Base-by-base conservation (phyloP, 2,113 vertebrate genomes). In the Xyrauchen texanus region DNA sequence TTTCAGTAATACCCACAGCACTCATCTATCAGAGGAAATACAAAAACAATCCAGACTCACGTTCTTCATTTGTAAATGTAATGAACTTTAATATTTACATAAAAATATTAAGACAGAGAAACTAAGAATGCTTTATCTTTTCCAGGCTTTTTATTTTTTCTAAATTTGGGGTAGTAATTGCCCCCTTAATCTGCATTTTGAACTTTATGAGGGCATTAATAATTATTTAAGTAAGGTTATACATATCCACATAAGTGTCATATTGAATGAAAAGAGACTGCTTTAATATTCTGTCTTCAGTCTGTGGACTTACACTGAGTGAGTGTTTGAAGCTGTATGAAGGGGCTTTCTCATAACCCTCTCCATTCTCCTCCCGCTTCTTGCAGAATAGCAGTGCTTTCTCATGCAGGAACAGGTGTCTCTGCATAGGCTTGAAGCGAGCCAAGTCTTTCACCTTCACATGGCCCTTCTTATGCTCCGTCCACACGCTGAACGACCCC, bases 311-410 rank as follows among this genome's bases (percentile, higher is more conserved):
- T 91, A 98, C 97, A 6, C 90, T 97, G 83, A 99, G 91, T 16
- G 96, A 95, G 52, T 98, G 96, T 83, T 99, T 99, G 92, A 96
- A 99, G 92, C 97, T 99, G 75, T 99, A 99, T 4, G 98, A 99
- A 0, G 98, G 97, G 0, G 98, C 98, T 83, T 99, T 99, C 90
- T 98, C 98, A 1, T 99, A 99, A 11, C 98, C 97, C 82, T 99
- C 97, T 5, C 98, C 97, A 0, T 92, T 97, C 90, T 99, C 98
- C 89, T 99, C 98, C 64, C 98, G 83, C 83, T 91, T 95, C 91
- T 99, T 99, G 86, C 97, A 99, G 93, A 99, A 99, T 11, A 99
- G 92, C 85, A 99, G 92, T 0, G 95, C 95, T 84, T 98, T 98
- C 93, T 98, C 95, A 0, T 99, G 97, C 73, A 99, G 95, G 88